Evolutionary conservation across 92 coral and sea anemone species (phyloP), one percentile per base, ranked within the genome.

Genomic region (Epizoanthus illoricatus): DNA sequence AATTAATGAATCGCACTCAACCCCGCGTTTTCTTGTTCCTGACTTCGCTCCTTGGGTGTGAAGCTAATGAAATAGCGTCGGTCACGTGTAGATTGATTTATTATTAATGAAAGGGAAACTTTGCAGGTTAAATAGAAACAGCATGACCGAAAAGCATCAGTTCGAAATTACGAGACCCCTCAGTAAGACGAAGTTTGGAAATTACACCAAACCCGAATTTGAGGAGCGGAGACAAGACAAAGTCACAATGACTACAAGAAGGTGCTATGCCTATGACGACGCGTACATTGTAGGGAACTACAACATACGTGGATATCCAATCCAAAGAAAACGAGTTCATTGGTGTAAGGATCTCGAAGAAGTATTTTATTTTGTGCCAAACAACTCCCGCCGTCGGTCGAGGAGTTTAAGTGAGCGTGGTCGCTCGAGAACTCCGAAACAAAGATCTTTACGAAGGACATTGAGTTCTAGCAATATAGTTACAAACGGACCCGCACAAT

Each of bases 261-360:
- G 82, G 12, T 78, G 16, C 20, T 63, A 40, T 23, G 82, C 10
- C 20, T 63, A 40, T 23, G 82, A 78, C 60, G 82, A 78, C 49
- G 71, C 82, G 3, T 78, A 62, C 24, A 20, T 20, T 19, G 62
- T 78, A 8, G 82, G 47, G 12, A 78, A 52, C 19, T 47, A 42
- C 36, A 23, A 78, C 72, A 52, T 54, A 62, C 56, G 71, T 40
- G 71, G 71, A 5, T 21, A 62, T 8, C 3, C 54, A 3, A 21
- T 78, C 12, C 70, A 85, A 71, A 80, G 68, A 23, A 89, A 89
- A 58, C 85, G 92, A 21, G 92, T 89, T 2, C 92, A 89, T 73
- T 89, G 92, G 92, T 89, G 89, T 0, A 79, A 85, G 9, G 92
- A 89, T 68, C 75, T 89, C 5, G 92, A 85, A 64, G 89, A 89